phyloP scores from a whole-genome alignment of 2,797 vertebrate genomes.

The Melanotaenia maccullochi region DNA sequence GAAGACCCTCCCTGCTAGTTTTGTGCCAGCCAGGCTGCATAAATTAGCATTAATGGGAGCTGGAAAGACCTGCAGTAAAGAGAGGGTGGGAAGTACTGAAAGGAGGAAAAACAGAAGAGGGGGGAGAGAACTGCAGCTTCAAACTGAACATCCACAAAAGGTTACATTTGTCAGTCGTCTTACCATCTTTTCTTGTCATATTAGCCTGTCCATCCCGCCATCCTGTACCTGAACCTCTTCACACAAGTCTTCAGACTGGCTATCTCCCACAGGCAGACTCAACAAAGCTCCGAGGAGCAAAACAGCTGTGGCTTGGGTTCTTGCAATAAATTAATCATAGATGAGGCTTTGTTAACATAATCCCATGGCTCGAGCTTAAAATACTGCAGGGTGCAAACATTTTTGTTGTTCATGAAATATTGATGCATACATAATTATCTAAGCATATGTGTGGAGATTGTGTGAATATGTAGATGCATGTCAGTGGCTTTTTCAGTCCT shows the following conservation, averaged over 20 bases:
- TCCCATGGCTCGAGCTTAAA: slow-evolving; percentile 72
- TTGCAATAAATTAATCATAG: slow-evolving; percentile 82
- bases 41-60: slow-evolving; percentile 83
- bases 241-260: slow-evolving; percentile 57
- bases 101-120: slow-evolving; percentile 51
- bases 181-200: slow-evolving; percentile 41
- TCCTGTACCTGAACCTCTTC: slow-evolving; percentile 38
- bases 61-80: slow-evolving; percentile 71
- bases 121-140: slow-evolving; percentile 47
- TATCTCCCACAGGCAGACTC: slow-evolving; percentile 73
- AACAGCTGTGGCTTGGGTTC: slow-evolving; percentile 67
- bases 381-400: slow-evolving; percentile 70
- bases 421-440: slow-evolving; percentile 79
- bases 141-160: slow-evolving; percentile 76
- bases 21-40: slow-evolving; percentile 77
- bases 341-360: slow-evolving; percentile 82
- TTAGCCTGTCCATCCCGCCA: slow-evolving; percentile 35
- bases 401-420: slow-evolving; percentile 83
- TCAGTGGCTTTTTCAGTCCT: slow-evolving; percentile 39
- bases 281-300: slow-evolving; percentile 69
- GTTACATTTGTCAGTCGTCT: slow-evolving; percentile 68
- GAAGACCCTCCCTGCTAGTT: slow-evolving; percentile 77
- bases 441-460: slow-evolving; percentile 54
- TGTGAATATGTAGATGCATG: slow-evolving; percentile 58
- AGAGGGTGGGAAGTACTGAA: slow-evolving; percentile 55